Evolutionary conservation across 2,113 vertebrate genomes (phyloP).

Genomic region (Coreoperca whiteheadi): DNA sequence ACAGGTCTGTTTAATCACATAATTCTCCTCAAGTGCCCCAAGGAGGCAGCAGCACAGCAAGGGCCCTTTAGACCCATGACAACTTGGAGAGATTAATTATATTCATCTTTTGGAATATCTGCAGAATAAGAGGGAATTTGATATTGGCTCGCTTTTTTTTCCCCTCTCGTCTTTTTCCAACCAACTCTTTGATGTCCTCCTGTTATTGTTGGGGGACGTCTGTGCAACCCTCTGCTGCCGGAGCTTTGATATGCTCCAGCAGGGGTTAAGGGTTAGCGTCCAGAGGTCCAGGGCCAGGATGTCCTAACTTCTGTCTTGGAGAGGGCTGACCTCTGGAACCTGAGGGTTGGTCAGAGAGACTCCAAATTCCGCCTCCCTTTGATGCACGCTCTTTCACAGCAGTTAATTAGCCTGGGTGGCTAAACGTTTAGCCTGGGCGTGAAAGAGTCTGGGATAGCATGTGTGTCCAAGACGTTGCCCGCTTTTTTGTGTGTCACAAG

Average conservation of each 20-base stretch:
- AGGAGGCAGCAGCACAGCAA: constrained; percentile 91
- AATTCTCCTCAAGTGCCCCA: constrained; percentile 95
- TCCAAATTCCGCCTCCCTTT: constrained; percentile 80
- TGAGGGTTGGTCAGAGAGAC: constrained; percentile 75
- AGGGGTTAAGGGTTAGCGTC: constrained; percentile 85
- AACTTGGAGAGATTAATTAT: constrained; percentile 96
- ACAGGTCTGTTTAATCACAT: constrained; percentile 97
- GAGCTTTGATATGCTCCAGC: constrained; percentile 83
- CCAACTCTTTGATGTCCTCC: constrained; percentile 81
- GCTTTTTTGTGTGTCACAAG: constrained; percentile 77
- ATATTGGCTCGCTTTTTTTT: constrained; percentile 75
- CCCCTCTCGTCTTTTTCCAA: constrained; percentile 78
- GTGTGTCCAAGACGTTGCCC: constrained; percentile 81
- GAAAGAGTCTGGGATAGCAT: constrained; percentile 81
- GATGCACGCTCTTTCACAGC: constrained; percentile 83
- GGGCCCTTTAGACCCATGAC: constrained; percentile 92
- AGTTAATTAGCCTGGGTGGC: constrained; percentile 85
- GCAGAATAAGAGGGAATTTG: constrained; percentile 83
- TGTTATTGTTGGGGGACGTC: constrained; percentile 84
- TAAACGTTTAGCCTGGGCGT: constrained; percentile 85
- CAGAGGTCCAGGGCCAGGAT: constrained; percentile 81
- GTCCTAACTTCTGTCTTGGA: constrained; percentile 82
- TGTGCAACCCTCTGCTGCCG: constrained; percentile 79
- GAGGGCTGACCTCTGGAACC: constrained; percentile 84
- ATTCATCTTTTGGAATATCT: constrained; percentile 87